phyloP scores from a whole-genome alignment of 1,140 invertebrate genomes.

The Hycleus cichorii region DNA sequence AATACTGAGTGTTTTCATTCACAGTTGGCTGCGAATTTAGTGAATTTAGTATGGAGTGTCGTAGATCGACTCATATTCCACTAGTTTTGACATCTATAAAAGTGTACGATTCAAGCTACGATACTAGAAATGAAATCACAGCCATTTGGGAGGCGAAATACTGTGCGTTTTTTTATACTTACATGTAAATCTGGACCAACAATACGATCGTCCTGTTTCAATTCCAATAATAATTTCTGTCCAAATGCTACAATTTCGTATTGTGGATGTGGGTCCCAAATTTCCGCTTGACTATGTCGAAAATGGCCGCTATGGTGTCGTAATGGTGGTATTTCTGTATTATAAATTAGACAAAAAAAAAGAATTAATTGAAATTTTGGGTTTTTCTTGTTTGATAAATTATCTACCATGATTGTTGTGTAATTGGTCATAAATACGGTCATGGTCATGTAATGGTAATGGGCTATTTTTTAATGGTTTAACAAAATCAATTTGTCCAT shows the following conservation, averaged over 20 bases:
- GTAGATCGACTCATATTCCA: too few species aligned
- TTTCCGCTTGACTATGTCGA: slow-evolving; percentile 49
- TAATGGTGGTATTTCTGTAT: slow-evolving; percentile 24
- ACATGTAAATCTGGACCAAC: slow-evolving; percentile 50
- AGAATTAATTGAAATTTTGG: too few species aligned
- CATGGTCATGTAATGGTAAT: slow-evolving; percentile 20
- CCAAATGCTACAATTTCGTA: slow-evolving; percentile 61
- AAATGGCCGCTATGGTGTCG: slow-evolving; percentile 56
- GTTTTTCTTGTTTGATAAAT: too few species aligned
- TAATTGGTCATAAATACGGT: slow-evolving; percentile 26
- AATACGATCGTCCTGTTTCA: slow-evolving; percentile 52
- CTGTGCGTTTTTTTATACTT: slow-evolving; percentile 47
- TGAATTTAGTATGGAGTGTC: too few species aligned
- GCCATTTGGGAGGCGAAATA: background rate
- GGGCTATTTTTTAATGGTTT: slow-evolving; percentile 34
- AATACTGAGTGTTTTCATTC: too few species aligned
- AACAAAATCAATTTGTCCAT: slow-evolving; percentile 29
- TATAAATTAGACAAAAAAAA: too few species aligned
- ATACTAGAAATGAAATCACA: background rate
- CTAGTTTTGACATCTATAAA: too few species aligned
- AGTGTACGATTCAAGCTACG: background rate
- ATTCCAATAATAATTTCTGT: slow-evolving; percentile 46
- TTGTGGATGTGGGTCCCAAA: slow-evolving; percentile 68
- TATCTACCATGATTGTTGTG: slow-evolving; percentile 15
- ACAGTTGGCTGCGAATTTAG: too few species aligned